Percentiles rank a stretch among this genome's conserved stretches.
Evolutionary conservation across 2,113 vertebrate species (phyloP).

Genomic region (Archilochus colubris): DNA sequence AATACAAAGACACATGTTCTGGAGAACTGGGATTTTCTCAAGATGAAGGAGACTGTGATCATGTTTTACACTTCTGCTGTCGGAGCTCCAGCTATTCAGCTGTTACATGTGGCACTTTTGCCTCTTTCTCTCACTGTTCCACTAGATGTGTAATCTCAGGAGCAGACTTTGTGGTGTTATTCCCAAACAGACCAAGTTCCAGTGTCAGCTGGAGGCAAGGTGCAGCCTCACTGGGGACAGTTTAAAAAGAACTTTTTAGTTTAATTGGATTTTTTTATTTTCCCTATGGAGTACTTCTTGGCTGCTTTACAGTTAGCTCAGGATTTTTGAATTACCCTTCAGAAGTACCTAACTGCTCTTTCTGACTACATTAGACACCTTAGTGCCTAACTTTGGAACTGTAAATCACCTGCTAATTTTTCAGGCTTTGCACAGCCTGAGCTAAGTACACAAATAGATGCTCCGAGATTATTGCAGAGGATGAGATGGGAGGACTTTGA

Average conservation of each 20-base stretch:
- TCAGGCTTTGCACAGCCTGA: conserved; percentile 1
- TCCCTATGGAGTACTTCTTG: neutral
- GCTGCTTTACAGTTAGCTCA: neutral
- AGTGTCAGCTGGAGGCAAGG: neutral
- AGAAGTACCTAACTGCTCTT: neutral
- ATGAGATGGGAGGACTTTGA: neutral
- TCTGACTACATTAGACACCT: neutral
- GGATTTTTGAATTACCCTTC: conserved; percentile 22
- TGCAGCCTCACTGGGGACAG: neutral
- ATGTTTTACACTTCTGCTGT: conserved; percentile 10
- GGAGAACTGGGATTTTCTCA: conserved; percentile 29
- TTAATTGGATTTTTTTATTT: neutral
- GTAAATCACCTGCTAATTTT: conserved; percentile 45
- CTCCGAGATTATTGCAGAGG: neutral
- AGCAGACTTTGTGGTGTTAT: neutral
- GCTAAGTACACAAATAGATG: neutral
- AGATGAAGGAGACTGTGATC: neutral
- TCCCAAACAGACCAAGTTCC: neutral
- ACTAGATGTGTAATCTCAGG: neutral
- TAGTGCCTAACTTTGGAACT: neutral
- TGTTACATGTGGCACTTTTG: neutral
- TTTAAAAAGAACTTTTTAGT: neutral
- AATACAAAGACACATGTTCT: neutral
- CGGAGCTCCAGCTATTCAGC: neutral
- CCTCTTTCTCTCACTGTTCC: neutral